These are phyloP conservation scores for Micoletzkya japonica DNA, from an alignment of 2,888 invertebrate genomes.

Conservation along the genomic window DNA sequence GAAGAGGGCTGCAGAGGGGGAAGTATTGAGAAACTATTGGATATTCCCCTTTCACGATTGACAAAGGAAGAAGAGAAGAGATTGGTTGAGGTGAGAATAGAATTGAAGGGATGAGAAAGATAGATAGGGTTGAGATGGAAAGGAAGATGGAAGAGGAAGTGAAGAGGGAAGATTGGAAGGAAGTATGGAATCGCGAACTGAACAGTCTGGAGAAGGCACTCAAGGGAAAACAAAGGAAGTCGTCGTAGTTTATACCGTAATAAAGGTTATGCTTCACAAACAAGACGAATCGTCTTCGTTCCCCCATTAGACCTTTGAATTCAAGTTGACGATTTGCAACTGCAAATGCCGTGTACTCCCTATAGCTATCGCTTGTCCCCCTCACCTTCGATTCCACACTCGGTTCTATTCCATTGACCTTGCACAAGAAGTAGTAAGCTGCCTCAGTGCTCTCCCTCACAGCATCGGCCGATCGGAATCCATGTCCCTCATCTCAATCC, in stretches of 20 bases:
- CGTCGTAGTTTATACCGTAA: too few relatives aligned
- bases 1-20: background rate
- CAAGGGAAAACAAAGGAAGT: too few relatives aligned
- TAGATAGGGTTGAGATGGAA: background rate
- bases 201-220: conserved; percentile 14
- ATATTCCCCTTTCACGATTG: conserved; percentile 8
- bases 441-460: conserved; percentile 65
- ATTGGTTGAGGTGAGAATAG: conserved; percentile 5
- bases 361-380: too few relatives aligned
- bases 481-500: conserved; percentile 66
- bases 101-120: background rate
- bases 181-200: conserved; percentile 5
- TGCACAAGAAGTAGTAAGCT: conserved; percentile 65
- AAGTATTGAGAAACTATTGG: background rate
- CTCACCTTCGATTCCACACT: conserved; percentile 31
- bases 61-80: background rate
- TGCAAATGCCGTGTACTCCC: too few relatives aligned
- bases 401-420: conserved; percentile 48
- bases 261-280: too few relatives aligned
- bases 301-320: too few relatives aligned
- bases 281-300: too few relatives aligned
- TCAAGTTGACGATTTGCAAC: too few relatives aligned
- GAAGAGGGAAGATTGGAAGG: background rate
- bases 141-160: background rate
- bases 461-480: conserved; percentile 66